Conservation (phyloP, 1,140 invertebrate species). For the Helicoverpa armigera region DNA sequence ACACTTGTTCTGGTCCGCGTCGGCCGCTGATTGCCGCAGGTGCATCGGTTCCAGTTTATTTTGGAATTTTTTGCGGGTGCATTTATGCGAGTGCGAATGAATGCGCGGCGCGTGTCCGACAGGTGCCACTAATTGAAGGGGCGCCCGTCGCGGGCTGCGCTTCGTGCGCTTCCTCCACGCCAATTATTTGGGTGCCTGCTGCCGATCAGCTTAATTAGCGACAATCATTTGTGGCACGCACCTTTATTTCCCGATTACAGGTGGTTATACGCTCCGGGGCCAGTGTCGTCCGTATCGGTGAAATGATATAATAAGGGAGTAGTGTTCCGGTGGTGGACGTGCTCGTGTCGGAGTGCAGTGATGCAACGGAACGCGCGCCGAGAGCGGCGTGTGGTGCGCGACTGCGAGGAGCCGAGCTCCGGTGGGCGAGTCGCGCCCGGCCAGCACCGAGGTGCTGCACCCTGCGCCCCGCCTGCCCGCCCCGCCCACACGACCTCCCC, state of each 20-base stretch:
- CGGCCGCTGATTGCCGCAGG: slow-evolving; percentile 72
- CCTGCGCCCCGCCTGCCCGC: slow-evolving; percentile 79
- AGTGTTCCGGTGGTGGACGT: slow-evolving; percentile 26
- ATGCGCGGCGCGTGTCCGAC: slow-evolving; percentile 79
- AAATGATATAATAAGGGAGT: slow-evolving; percentile 32
- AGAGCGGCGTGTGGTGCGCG: slow-evolving; percentile 67
- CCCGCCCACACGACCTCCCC: slow-evolving; percentile 75
- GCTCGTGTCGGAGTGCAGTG: slow-evolving; percentile 44
- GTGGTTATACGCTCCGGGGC: slow-evolving; percentile 54
- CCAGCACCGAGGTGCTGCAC: slow-evolving; percentile 74
- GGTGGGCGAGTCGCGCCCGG: slow-evolving; percentile 71
- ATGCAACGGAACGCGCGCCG: slow-evolving; percentile 68
- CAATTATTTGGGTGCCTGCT: slow-evolving; percentile 81
- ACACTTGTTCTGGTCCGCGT: slow-evolving; percentile 52
- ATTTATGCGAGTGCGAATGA: slow-evolving; percentile 82
- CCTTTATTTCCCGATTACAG: slow-evolving; percentile 70
- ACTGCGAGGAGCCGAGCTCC: slow-evolving; percentile 65
- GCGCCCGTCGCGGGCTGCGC: slow-evolving; percentile 66
- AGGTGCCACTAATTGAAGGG: slow-evolving; percentile 82
- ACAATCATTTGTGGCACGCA: slow-evolving; percentile 64
- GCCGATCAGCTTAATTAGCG: slow-evolving; percentile 70
- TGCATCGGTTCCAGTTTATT: slow-evolving; percentile 83
- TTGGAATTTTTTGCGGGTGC: slow-evolving; percentile 77
- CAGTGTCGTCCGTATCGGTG: slow-evolving; percentile 28
- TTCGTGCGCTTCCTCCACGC: slow-evolving; percentile 80